Percentiles rank a stretch among this genome's conserved stretches.
Evolutionary conservation across 2,888 invertebrate genomes (phyloP).

Genomic region (Leucophora obtusa): DNA sequence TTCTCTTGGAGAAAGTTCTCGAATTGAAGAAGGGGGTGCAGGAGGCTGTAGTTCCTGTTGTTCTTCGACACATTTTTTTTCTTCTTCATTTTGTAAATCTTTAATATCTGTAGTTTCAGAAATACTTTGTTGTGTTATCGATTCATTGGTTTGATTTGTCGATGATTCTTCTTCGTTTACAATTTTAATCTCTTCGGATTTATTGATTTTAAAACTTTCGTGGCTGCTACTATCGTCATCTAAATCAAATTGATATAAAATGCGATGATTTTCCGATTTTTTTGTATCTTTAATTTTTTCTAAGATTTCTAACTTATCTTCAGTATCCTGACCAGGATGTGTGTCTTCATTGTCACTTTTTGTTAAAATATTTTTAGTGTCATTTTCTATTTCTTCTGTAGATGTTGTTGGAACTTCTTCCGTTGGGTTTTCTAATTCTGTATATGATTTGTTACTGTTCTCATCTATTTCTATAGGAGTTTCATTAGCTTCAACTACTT

Average conservation of each 20-base stretch:
- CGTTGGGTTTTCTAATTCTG: slow-evolving; percentile 20
- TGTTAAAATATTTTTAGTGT: not conserved
- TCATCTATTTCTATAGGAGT: not conserved
- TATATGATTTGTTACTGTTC: not conserved
- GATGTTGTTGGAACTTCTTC: slow-evolving; percentile 63
- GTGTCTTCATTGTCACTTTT: not conserved
- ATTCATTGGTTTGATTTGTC: slow-evolving; percentile 12
- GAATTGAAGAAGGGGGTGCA: not conserved
- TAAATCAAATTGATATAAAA: slow-evolving; percentile 58
- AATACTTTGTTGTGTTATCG: slow-evolving; percentile 16
- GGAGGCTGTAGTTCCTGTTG: not conserved
- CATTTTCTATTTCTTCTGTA: slow-evolving; percentile 1
- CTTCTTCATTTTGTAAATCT: slow-evolving; percentile 12
- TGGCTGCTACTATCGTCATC: slow-evolving; percentile 56
- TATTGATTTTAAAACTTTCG: slow-evolving; percentile 32
- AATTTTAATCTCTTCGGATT: not conserved
- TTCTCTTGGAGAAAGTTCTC: not conserved
- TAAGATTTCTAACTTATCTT: slow-evolving; percentile 6
- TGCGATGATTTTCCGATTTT: slow-evolving; percentile 46
- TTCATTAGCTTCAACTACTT: not conserved
- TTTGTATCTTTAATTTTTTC: slow-evolving; percentile 28
- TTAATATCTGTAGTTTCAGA: slow-evolving; percentile 2
- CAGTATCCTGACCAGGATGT: not conserved
- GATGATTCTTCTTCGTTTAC: slow-evolving; percentile 16
- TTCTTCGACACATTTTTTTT: not conserved